phyloP scores from a whole-genome alignment of 2,797 vertebrate species.

The Balearica regulorum region DNA sequence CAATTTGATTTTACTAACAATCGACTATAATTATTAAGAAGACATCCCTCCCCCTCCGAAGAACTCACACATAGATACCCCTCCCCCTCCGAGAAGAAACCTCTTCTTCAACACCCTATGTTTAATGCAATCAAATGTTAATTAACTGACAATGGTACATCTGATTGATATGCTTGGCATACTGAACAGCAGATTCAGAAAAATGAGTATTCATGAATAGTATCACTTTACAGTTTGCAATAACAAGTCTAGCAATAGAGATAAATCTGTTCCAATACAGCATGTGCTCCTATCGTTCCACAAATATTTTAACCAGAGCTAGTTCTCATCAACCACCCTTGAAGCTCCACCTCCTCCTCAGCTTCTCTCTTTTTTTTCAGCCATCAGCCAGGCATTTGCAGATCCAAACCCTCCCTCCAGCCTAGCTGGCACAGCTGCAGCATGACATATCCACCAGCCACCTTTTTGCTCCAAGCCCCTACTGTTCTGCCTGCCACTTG shows the following conservation, averaged over 20 bases:
- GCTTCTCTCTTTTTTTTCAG: not conserved
- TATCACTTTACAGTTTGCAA: conserved; percentile 14
- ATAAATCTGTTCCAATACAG: conserved; percentile 13
- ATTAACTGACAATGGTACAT: conserved; percentile 53
- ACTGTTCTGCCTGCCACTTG: not conserved
- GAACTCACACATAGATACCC: not conserved
- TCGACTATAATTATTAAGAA: not conserved
- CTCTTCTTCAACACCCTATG: conserved; percentile 8
- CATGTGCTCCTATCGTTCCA: not conserved
- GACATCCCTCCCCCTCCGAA: not conserved
- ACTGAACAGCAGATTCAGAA: conserved; percentile 36
- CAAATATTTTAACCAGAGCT: not conserved
- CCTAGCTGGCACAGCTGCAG: not conserved
- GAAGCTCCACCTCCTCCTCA: not conserved
- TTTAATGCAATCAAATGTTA: conserved; percentile 62
- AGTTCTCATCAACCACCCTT: not conserved
- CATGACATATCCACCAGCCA: not conserved
- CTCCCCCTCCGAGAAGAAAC: not conserved
- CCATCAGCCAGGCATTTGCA: not conserved
- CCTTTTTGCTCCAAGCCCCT: not conserved
- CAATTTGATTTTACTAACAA: not conserved
- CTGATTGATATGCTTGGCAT: conserved; percentile 57
- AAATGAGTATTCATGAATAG: conserved; percentile 41
- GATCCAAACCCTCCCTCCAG: not conserved
- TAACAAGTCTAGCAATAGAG: conserved; percentile 29